These are phyloP conservation scores for Aricia agestis DNA, from an alignment of 1,140 invertebrate genomes.

Conservation along the genomic window DNA sequence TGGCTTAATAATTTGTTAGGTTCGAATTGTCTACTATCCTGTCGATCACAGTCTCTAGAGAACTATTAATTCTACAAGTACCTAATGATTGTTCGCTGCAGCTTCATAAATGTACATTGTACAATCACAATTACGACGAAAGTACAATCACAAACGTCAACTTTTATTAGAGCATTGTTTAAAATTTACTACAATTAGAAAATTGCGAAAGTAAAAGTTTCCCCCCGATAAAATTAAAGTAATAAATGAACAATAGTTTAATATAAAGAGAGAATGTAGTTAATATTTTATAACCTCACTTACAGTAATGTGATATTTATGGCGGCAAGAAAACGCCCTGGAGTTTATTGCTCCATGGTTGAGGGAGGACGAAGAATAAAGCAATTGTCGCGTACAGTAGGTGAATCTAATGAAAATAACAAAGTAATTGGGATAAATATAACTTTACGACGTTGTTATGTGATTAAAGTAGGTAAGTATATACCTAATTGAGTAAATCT, in stretches of 20 bases:
- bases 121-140: neutral
- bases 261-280: slow-evolving; percentile 25
- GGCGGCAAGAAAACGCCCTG: slow-evolving; percentile 38
- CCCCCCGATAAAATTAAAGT: slow-evolving; percentile 1
- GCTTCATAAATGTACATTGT: too few species aligned
- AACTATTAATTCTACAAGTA: too few species aligned
- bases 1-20: neutral
- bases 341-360: slow-evolving; percentile 60
- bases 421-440: neutral
- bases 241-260: slow-evolving; percentile 12
- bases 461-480: too few species aligned
- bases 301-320: slow-evolving; percentile 65
- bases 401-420: neutral
- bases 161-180: neutral
- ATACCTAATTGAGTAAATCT: too few species aligned
- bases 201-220: neutral
- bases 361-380: slow-evolving; percentile 54
- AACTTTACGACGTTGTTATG: neutral
- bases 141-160: neutral
- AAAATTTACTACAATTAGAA: slow-evolving; percentile 4
- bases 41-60: neutral
- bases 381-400: slow-evolving; percentile 41
- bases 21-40: neutral
- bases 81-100: too few species aligned
- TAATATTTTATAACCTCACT: slow-evolving; percentile 56